Conservation (phyloP, 2,888 invertebrate genomes). For the Troides aeacus region DNA sequence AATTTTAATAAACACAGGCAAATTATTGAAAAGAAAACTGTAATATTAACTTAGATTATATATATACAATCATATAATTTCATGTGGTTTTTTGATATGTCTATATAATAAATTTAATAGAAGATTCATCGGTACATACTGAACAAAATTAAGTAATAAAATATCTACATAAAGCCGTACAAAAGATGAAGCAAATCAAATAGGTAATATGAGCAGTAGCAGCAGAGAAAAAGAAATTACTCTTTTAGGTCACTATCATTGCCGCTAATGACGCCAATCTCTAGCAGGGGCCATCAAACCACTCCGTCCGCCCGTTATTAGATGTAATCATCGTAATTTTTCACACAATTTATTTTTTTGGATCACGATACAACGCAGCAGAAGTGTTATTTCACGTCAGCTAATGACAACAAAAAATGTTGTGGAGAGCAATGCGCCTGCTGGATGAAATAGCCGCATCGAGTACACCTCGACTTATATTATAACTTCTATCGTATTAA, state of each 20-base stretch:
- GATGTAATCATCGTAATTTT: constrained; percentile 79
- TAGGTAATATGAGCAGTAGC: constrained; percentile 32
- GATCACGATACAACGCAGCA: constrained; percentile 57
- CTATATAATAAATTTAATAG: too few species aligned
- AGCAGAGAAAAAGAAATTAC: constrained; percentile 64
- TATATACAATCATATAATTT: too few species aligned
- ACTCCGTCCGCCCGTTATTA: constrained; percentile 69
- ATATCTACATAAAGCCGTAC: neutral
- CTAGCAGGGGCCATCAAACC: constrained; percentile 67
- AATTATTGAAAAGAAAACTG: neutral
- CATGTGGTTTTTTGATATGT: too few species aligned
- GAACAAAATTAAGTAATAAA: neutral
- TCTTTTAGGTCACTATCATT: constrained; percentile 72
- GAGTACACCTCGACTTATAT: constrained; percentile 14
- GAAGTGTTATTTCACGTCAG: constrained; percentile 69
- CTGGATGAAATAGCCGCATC: constrained; percentile 19
- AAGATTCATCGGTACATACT: too few species aligned
- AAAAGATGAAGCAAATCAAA: constrained; percentile 21
- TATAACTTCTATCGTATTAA: neutral
- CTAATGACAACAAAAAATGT: constrained; percentile 77
- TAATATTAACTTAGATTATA: too few species aligned
- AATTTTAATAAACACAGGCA: neutral
- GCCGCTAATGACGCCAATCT: constrained; percentile 76
- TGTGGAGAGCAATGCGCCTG: constrained; percentile 43
- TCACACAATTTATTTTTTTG: constrained; percentile 78